Base-by-base conservation (phyloP, 1,140 invertebrate genomes). In the Hyles euphorbiae region DNA sequence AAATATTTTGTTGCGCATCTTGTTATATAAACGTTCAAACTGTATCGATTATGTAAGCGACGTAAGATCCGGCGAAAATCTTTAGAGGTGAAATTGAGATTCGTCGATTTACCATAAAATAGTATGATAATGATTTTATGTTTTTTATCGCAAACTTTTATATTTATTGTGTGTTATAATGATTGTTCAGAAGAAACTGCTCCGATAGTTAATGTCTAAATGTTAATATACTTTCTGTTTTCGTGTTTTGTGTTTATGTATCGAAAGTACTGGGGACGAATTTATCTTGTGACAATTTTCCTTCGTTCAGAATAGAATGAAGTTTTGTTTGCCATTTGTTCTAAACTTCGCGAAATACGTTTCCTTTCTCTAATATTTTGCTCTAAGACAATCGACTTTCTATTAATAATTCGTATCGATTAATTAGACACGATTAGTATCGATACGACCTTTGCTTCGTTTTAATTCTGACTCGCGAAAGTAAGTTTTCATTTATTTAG, bases 361-460 rank as follows among this genome's bases (percentile, higher is more conserved):
- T 40, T 68, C 83, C 84, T 85, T 87, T 87, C 84, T 87, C 84
- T 78, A 78, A 70, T 58, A 72, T 76, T 74, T 73, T 67, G 63
- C 73, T 73, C 73, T 81, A 71, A 68, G 67, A 65, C 75, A 75
- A 81, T 78, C 69, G 58, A 79, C 84, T 87, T 87, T 87, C 84
- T 87, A 84, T 65, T 64, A 63, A 70, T 77, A 82, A 82, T 86
- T 77, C 78, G 78, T 81, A 81, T 75, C 81, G 81, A 87, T 87
- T 87, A 87, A 87, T 87, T 86, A 84, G 75, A 74, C 74, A 76
- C 82, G 84, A 87, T 87, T 81, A 74, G 63, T 70, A 76, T 74
- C 65, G 67, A 72, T 65, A 48, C 58, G 65, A 72, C 66, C 70
- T 69, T 64, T 63, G 55, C 58, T 65, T 64, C 63, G 72, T 70